Percentiles rank a stretch among this genome's conserved stretches.
Conservation (phyloP, 2,113 vertebrate genomes). For the Rynchops niger region DNA sequence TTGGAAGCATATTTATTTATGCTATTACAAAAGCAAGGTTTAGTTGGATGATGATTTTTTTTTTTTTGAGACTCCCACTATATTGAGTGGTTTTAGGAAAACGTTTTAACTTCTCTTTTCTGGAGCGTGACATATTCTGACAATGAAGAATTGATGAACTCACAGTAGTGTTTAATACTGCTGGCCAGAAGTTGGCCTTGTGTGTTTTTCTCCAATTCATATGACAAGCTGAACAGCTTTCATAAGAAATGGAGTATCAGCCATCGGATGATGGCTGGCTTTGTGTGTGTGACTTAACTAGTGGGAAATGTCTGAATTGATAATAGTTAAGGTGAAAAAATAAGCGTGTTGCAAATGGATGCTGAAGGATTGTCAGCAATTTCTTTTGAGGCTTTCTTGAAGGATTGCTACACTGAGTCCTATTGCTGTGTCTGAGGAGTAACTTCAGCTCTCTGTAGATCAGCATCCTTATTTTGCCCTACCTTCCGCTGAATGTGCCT, state of each 20-base stretch:
- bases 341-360: neutral
- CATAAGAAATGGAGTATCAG: neutral
- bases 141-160: neutral
- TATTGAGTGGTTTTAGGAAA: neutral
- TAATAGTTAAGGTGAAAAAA: neutral
- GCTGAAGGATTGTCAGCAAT: neutral
- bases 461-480: neutral
- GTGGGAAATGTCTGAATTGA: neutral
- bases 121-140: neutral
- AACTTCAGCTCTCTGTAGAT: neutral
- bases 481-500: neutral
- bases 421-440: neutral
- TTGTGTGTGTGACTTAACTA: neutral
- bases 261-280: neutral
- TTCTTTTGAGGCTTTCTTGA: neutral
- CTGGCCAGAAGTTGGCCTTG: neutral
- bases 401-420: neutral
- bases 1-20: neutral
- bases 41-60: neutral
- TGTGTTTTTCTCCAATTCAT: neutral
- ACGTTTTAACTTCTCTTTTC: neutral
- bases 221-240: neutral
- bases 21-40: neutral
- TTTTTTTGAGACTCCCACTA: neutral
- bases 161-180: neutral